These are phyloP conservation scores for Macrophya alboannulata DNA, from an alignment of 2,888 invertebrate species.

Conservation along the genomic window DNA sequence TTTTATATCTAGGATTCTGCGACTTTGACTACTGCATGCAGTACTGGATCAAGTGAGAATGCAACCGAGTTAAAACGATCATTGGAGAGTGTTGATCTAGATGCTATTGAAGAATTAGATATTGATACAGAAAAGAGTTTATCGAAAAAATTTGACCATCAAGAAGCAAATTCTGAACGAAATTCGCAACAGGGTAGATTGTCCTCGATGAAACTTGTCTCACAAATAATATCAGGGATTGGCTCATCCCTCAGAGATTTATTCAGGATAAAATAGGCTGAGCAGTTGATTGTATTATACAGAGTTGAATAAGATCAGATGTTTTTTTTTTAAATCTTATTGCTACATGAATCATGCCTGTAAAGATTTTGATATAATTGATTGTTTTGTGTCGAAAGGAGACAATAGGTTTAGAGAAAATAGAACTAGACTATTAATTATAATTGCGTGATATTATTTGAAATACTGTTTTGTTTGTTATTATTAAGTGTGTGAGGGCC, in stretches of 20 bases:
- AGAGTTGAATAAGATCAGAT: neutral
- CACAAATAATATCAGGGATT: constrained; percentile 62
- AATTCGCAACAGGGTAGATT: constrained; percentile 17
- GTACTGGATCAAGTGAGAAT: neutral
- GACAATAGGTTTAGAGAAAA: neutral
- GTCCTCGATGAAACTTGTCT: constrained; percentile 57
- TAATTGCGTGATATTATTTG: neutral
- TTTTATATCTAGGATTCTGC: constrained; percentile 21
- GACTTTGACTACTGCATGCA: no score
- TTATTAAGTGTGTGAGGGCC: neutral
- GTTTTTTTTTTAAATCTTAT: neutral
- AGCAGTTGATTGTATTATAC: neutral
- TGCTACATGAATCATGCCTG: neutral
- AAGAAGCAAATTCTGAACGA: neutral
- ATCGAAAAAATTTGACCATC: neutral
- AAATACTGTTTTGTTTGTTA: neutral
- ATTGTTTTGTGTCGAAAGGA: neutral
- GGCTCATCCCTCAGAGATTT: constrained; percentile 64
- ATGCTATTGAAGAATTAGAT: constrained; percentile 37
- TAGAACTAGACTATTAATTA: neutral
- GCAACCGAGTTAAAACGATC: neutral
- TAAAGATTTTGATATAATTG: neutral
- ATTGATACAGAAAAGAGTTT: neutral
- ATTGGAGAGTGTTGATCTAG: constrained; percentile 4
- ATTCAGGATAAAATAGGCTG: constrained; percentile 57